A percentile compares a stretch with the other conserved stretches of the same genome.
phyloP scores from a whole-genome alignment of 1,140 invertebrate genomes.

The Drosophila ficusphila region DNA sequence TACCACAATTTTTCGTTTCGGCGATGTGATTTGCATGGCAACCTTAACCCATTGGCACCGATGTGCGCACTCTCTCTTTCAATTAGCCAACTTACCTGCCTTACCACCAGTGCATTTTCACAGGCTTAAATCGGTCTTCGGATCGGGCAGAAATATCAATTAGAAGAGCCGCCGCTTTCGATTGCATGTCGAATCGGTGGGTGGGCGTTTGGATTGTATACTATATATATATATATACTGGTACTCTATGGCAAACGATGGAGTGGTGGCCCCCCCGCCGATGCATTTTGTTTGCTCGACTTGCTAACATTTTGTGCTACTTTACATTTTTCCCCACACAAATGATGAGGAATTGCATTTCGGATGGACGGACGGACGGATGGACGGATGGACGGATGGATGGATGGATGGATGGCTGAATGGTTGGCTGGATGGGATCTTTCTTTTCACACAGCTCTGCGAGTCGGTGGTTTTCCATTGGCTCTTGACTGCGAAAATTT shows the following conservation, averaged over 20 bases:
- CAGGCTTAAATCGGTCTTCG: constrained; percentile 22
- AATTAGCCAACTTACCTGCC: constrained; percentile 35
- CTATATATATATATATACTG: background rate
- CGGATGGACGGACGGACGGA: background rate
- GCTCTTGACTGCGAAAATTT: constrained; percentile 56
- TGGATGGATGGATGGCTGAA: background rate
- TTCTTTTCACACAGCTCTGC: constrained; percentile 51
- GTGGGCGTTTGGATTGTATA: background rate
- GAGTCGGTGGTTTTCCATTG: constrained; percentile 23
- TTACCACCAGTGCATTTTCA: constrained; percentile 51
- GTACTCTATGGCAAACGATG: no score
- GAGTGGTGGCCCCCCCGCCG: background rate
- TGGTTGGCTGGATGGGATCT: constrained; percentile 14
- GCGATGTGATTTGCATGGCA: constrained; percentile 56
- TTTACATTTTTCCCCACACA: constrained; percentile 49
- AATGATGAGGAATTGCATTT: background rate
- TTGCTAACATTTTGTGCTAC: constrained; percentile 61
- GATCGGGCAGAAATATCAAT: constrained; percentile 71
- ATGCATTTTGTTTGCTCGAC: constrained; percentile 42
- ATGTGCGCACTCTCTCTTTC: constrained; percentile 62
- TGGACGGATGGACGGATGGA: background rate
- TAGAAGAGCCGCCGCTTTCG: constrained; percentile 47
- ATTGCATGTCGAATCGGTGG: constrained; percentile 34
- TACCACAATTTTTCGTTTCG: constrained; percentile 34
- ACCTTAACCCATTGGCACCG: constrained; percentile 77